Evolutionary conservation across 92 coral and sea anemone genomes (phyloP).

Genomic region (Phymanthus crucifer): DNA sequence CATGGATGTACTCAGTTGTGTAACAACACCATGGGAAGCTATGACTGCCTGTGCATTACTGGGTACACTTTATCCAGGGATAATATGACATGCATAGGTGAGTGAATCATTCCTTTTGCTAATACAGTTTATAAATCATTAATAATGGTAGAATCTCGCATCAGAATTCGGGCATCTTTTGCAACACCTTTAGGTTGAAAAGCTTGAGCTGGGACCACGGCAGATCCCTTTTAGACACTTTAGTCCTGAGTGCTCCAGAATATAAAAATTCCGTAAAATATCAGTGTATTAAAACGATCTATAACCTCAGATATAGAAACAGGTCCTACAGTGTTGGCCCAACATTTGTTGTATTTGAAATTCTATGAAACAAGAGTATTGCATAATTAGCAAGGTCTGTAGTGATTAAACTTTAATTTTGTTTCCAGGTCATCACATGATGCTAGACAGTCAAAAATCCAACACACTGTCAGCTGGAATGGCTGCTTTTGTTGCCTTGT

Average conservation of each 20-base stretch:
- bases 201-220: no score
- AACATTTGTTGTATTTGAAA: not conserved
- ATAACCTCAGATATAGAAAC: no score
- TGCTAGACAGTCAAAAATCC: slow-evolving; percentile 64
- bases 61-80: slow-evolving; percentile 69
- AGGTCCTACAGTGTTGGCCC: no score
- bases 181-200: no score
- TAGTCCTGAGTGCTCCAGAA: no score
- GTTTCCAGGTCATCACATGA: slow-evolving; percentile 47
- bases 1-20: slow-evolving; percentile 91
- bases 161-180: no score
- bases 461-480: slow-evolving; percentile 81
- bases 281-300: no score
- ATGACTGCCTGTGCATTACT: slow-evolving; percentile 75
- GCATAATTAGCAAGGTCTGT: not conserved
- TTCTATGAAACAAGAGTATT: not conserved
- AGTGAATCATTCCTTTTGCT: slow-evolving; percentile 7
- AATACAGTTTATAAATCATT: not conserved
- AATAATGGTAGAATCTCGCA: no score
- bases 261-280: no score
- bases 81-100: slow-evolving; percentile 83
- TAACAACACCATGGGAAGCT: slow-evolving; percentile 85
- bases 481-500: slow-evolving; percentile 80
- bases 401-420: not conserved
- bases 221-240: no score